These are phyloP conservation scores for Harpegnathos saltator DNA, from an alignment of 1,140 invertebrate species.

Conservation along the genomic window DNA sequence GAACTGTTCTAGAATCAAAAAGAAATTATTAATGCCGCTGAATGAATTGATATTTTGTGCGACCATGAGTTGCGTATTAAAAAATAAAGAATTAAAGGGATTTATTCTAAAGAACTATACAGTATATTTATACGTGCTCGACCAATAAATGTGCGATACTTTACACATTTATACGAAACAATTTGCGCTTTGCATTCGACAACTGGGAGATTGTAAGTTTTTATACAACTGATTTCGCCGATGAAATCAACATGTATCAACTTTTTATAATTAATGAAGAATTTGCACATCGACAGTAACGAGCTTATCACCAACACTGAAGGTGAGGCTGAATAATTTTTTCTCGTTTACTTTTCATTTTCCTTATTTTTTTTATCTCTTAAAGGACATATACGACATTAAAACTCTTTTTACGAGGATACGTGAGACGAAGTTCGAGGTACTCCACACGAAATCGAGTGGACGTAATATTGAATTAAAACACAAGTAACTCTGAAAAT, in stretches of 20 bases:
- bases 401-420: constrained; percentile 40
- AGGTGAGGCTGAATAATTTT: constrained; percentile 24
- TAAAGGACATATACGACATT: neutral
- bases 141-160: too few species aligned
- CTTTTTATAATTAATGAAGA: neutral
- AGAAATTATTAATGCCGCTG: too few species aligned
- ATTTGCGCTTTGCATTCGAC: too few species aligned
- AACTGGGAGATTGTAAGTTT: too few species aligned
- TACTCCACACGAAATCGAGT: neutral
- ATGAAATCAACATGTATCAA: neutral
- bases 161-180: too few species aligned
- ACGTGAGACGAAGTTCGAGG: constrained; percentile 15
- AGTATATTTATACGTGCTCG: too few species aligned
- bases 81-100: too few species aligned
- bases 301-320: neutral
- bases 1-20: too few species aligned
- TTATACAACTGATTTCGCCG: too few species aligned
- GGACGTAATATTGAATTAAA: constrained; percentile 47
- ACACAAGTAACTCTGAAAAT: constrained; percentile 50
- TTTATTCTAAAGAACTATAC: too few species aligned
- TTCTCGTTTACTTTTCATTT: constrained; percentile 17
- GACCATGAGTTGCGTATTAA: too few species aligned
- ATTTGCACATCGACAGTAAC: neutral
- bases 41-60: too few species aligned
- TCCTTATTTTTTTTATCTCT: constrained; percentile 11